Evolutionary conservation across 1,140 invertebrate species (phyloP).

Genomic region (Bombus terrestris): DNA sequence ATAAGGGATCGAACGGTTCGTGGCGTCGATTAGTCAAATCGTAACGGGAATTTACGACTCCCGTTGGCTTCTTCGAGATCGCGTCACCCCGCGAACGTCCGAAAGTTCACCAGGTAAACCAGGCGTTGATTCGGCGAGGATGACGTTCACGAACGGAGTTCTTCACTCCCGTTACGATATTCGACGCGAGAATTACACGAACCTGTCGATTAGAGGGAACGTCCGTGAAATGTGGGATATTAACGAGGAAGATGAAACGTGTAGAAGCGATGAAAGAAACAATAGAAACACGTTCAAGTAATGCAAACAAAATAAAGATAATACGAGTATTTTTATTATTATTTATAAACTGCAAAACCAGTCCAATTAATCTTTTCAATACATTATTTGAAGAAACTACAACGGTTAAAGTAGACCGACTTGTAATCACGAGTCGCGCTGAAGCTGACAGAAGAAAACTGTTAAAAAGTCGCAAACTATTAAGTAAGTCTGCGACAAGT

Average conservation of each 20-base stretch:
- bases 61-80: too few relatives aligned
- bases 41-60: too few relatives aligned
- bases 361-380: not conserved
- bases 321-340: too few relatives aligned
- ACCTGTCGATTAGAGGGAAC: not conserved
- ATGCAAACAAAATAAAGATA: too few relatives aligned
- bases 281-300: not conserved
- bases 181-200: constrained; percentile 1
- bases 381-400: not conserved
- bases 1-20: too few relatives aligned
- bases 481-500: too few relatives aligned
- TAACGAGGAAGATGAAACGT: not conserved
- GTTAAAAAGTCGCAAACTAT: not conserved
- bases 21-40: too few relatives aligned
- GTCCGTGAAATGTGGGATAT: not conserved
- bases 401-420: not conserved
- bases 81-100: too few relatives aligned
- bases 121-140: not conserved
- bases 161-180: not conserved
- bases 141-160: not conserved
- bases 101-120: too few relatives aligned
- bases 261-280: not conserved
- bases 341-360: not conserved
- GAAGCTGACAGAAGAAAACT: not conserved
- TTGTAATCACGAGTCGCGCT: not conserved